These are phyloP conservation scores for Xylophagus ater DNA, from an alignment of 2,888 invertebrate genomes.

Conservation along the genomic window DNA sequence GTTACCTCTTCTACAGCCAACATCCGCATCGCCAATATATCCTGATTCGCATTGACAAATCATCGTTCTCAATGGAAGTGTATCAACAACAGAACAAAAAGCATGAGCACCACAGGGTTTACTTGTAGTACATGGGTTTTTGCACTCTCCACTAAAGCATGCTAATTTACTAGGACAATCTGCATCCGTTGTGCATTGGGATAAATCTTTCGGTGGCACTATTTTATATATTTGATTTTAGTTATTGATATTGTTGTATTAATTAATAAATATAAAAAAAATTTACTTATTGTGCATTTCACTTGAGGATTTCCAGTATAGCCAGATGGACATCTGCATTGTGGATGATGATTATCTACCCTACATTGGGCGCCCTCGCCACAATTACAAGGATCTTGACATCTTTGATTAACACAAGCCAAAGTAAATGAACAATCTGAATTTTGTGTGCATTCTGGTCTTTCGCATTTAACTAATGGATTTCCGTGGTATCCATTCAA, in stretches of 20 bases:
- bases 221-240: conserved; percentile 8
- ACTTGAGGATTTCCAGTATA: conserved; percentile 66
- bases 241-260: no score
- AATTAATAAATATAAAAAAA: no score
- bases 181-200: conserved; percentile 65
- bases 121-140: conserved; percentile 66
- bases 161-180: conserved; percentile 79
- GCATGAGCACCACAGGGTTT: conserved; percentile 72
- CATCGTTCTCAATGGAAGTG: conserved; percentile 76
- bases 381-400: conserved; percentile 76
- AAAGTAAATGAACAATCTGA: conserved; percentile 68
- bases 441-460: conserved; percentile 65
- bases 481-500: conserved; percentile 65
- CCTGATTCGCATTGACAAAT: conserved; percentile 76
- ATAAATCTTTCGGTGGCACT: conserved; percentile 43
- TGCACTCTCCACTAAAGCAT: conserved; percentile 68
- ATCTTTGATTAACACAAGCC: conserved; percentile 66
- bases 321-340: conserved; percentile 73
- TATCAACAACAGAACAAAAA: conserved; percentile 73
- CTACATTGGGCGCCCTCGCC: conserved; percentile 65
- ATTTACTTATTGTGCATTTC: conserved; percentile 50
- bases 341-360: conserved; percentile 62
- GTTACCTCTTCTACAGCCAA: conserved; percentile 71
- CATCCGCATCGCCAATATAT: conserved; percentile 74
- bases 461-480: conserved; percentile 63